phyloP scores from a whole-genome alignment of 2,888 invertebrate species.

The Apoda limacodes region DNA sequence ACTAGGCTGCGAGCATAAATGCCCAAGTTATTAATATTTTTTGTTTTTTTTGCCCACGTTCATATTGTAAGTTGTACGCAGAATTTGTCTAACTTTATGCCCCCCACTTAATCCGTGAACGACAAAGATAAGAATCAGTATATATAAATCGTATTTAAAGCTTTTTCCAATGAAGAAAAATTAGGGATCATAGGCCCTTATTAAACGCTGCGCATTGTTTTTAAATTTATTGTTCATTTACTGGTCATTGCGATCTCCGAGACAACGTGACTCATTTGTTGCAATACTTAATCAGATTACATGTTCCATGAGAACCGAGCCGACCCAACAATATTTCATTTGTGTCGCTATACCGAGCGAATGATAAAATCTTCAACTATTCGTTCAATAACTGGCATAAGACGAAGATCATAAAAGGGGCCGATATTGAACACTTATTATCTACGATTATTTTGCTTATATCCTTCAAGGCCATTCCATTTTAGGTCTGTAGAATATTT shows the following conservation, averaged over 20 bases:
- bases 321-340: constrained; percentile 43
- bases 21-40: too few relatives aligned
- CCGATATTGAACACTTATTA: constrained; percentile 25
- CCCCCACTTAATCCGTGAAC: too few relatives aligned
- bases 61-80: too few relatives aligned
- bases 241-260: constrained; percentile 27
- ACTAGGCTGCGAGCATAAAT: too few relatives aligned
- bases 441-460: constrained; percentile 24
- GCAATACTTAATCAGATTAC: constrained; percentile 44
- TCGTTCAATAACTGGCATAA: constrained; percentile 43
- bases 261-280: constrained; percentile 34
- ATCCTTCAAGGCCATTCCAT: constrained; percentile 28
- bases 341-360: constrained; percentile 43
- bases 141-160: too few relatives aligned
- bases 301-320: constrained; percentile 45
- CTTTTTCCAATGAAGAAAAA: too few relatives aligned
- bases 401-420: constrained; percentile 38
- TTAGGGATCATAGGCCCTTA: too few relatives aligned
- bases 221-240: constrained; percentile 27
- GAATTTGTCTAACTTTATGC: too few relatives aligned
- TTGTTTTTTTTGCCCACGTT: too few relatives aligned
- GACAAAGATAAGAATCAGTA: too few relatives aligned
- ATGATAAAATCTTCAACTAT: constrained; percentile 47
- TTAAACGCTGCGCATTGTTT: constrained; percentile 13
- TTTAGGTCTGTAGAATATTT: constrained; percentile 21